phyloP scores from a whole-genome alignment of 2,113 vertebrate species.

The Corydoras maculifer region DNA sequence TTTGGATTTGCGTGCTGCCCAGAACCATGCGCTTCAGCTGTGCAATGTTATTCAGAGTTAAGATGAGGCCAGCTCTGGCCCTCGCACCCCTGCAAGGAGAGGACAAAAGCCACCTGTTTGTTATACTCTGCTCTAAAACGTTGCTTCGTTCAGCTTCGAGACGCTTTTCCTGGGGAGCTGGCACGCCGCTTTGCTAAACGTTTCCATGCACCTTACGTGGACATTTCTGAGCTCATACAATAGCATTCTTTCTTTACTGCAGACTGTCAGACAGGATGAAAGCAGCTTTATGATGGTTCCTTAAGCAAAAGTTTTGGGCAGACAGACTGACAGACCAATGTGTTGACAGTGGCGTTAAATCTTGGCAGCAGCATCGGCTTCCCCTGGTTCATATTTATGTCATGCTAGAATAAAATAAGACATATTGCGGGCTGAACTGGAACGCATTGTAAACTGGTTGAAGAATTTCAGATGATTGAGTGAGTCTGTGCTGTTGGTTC shows the following conservation, averaged over 20 bases:
- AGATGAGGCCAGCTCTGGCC: constrained; percentile 46
- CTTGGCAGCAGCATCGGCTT: constrained; percentile 34
- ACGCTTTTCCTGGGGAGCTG: constrained; percentile 51
- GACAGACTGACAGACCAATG: constrained; percentile 24
- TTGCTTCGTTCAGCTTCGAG: constrained; percentile 41
- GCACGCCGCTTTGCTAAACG: constrained; percentile 55
- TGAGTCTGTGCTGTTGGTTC: too few relatives aligned
- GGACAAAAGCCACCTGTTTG: constrained; percentile 68
- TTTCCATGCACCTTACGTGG: constrained; percentile 62
- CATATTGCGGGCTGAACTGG: too few relatives aligned
- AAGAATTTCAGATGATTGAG: too few relatives aligned
- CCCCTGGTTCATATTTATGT: background rate
- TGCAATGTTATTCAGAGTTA: constrained; percentile 58
- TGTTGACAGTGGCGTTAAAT: constrained; percentile 55
- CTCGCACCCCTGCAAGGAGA: constrained; percentile 42
- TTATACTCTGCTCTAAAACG: constrained; percentile 41
- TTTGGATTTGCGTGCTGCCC: constrained; percentile 52
- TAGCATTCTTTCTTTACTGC: constrained; percentile 51
- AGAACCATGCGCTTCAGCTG: constrained; percentile 50
- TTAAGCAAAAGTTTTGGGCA: constrained; percentile 53
- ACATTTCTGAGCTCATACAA: constrained; percentile 46
- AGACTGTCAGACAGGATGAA: constrained; percentile 50
- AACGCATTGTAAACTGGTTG: too few relatives aligned
- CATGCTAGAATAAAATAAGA: background rate
- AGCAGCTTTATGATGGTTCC: constrained; percentile 51